Evolutionary conservation across 2,797 vertebrate species (phyloP), one percentile per base, ranked within the genome.

Genomic region (Borostomias antarcticus): DNA sequence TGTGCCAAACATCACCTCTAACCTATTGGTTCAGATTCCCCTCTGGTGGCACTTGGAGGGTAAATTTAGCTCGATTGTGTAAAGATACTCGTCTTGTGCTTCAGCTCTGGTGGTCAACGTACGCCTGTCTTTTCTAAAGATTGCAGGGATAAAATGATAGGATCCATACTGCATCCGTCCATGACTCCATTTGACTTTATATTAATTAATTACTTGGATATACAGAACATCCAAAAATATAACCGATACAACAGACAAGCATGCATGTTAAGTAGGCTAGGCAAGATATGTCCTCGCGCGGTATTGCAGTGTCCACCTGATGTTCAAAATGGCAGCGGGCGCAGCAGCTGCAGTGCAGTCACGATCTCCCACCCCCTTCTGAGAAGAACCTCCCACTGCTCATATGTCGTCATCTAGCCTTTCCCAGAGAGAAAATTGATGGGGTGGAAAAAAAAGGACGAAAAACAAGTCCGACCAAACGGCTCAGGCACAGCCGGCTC

Each of bases 301-400:
- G n/a, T n/a, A n/a, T n/a, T n/a, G n/a, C n/a, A n/a, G n/a, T n/a
- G n/a, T 76, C 75, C 70, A 72, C 73, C 73, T 77, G 56, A 62
- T 45, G 78, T 80, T 76, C 88, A 91, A 90, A 89, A 91, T 90
- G 88, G 89, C 88, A 89, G 89, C 88, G 67, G 78, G 63, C 25
- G 56, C 73, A 17, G 58, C 19, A 45, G 40, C n/a, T 77, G 68
- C 74, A 23, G 60, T 74, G 80, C 77, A 75, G 80, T 71, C 73
- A 82, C 75, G 57, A 53, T n/a, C 25, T 25, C 7, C 8, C 10
- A 0, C 70, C 68, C 8, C 7, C 56, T 52, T 54, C 33, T 64
- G 40, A n/a, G 51, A 13, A 66, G 74, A 25, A 53, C 81, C 78
- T 26, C 87, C 81, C 40, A 26, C 79, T 76, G 53, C 70, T 29